Evolutionary conservation across 2,113 vertebrate species (phyloP), one percentile per base, ranked within the genome.

Genomic region (Psilopsiagon aymara): DNA sequence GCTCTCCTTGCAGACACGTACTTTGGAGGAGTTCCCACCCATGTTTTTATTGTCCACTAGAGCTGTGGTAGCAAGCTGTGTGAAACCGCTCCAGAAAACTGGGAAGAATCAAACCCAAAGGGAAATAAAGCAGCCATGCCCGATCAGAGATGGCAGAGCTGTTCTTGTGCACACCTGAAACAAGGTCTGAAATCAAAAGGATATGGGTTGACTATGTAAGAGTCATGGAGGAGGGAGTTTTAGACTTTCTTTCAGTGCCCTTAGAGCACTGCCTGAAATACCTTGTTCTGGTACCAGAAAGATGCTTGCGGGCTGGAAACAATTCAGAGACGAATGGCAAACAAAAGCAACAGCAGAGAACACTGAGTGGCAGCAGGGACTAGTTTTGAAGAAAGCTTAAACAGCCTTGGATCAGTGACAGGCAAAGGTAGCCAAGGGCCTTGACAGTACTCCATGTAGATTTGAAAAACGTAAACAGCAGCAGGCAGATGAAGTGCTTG

Each of bases 71-170:
- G 90, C 86, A 96, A 93, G 86, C 86, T 94, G 73, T 91, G 44
- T 91, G 95, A 94, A 96, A 94, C 69, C 62, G 82, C 78, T 89
- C 92, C 96, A 94, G 92, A 95, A 95, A 76, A 96, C 67, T 94
- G 88, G 66, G 88, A 91, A 74, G 84, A 89, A 95, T 79, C 83
- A 94, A 95, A 95, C 82, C 35, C 49, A 77, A 91, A 84, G 64
- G 43, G 35, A 16, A 82, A 87, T 64, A 59, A 70, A 43, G 1
- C 41, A 94, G 91, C 49, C n/a, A 74, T 81, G 73, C 60, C 10
- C 0, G 0, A 77, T 64, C 53, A 86, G 82, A 91, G 73, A 86
- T 84, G 80, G 78, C 60, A 93, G 75, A 71, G 25, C 21, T 37
- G 80, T 68, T 51, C 51, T 93, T 71, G 18, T 66, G 31, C 63